A percentile compares a stretch with the other conserved stretches of the same genome.
phyloP scores from a whole-genome alignment of 1,140 invertebrate genomes.

The Drosophila jambulina region DNA sequence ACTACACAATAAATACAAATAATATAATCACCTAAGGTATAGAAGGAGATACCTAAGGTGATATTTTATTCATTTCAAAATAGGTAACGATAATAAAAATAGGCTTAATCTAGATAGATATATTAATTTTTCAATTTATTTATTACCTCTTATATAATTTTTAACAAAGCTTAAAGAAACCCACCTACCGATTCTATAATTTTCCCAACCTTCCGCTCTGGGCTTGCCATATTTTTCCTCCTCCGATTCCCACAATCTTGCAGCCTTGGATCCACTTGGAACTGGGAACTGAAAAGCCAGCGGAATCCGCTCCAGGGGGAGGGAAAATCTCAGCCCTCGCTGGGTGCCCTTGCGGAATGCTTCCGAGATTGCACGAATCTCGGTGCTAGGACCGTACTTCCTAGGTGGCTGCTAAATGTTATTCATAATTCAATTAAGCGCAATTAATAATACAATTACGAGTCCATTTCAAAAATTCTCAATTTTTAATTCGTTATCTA shows the following conservation, averaged over 20 bases:
- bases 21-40: background rate
- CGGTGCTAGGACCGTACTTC: conserved; percentile 45
- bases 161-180: background rate
- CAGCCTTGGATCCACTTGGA: conserved; percentile 33
- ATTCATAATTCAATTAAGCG: conserved; percentile 81
- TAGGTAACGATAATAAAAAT: too few relatives aligned
- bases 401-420: conserved; percentile 63
- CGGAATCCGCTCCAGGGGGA: background rate
- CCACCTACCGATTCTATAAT: background rate
- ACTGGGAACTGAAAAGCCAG: background rate
- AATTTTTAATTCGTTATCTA: conserved; percentile 35
- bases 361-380: conserved; percentile 70
- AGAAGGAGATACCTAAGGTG: background rate
- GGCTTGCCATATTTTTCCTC: conserved; percentile 8
- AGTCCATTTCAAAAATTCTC: conserved; percentile 76
- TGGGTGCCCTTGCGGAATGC: conserved; percentile 54
- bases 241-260: conserved; percentile 36
- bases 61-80: too few relatives aligned
- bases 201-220: conserved; percentile 33
- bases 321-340: conserved; percentile 42
- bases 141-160: background rate
- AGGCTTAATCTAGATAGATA: background rate
- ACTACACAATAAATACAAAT: background rate
- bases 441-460: conserved; percentile 82
- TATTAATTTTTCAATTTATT: background rate